Percentiles rank a stretch among this genome's conserved stretches.
phyloP scores from a whole-genome alignment of 2,888 invertebrate genomes.

The Phengaris arion region DNA sequence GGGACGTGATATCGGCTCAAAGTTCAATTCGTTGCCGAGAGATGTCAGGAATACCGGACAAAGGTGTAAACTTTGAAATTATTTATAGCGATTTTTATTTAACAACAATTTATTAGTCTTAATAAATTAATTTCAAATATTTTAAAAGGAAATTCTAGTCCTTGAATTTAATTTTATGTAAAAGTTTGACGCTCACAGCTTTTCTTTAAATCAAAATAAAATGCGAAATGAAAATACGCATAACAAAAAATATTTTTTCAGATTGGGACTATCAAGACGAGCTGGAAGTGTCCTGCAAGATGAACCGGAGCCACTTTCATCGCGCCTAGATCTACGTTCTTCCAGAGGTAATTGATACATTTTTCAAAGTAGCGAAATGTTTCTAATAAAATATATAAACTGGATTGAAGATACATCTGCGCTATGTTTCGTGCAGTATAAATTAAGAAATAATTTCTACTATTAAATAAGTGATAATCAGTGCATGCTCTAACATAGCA shows the following conservation, averaged over 20 bases:
- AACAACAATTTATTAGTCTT: neutral
- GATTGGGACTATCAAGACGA: slow-evolving; percentile 66
- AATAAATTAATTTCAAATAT: no score
- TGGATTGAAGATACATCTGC: no score
- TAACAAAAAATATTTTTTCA: slow-evolving; percentile 1
- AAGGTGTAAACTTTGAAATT: slow-evolving; percentile 61
- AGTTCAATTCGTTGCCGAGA: slow-evolving; percentile 86
- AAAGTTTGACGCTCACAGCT: no score
- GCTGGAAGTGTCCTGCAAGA: slow-evolving; percentile 72
- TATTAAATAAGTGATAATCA: no score
- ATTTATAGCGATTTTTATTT: neutral
- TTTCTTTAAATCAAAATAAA: no score
- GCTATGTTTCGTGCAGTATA: no score
- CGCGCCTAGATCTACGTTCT: slow-evolving; percentile 73
- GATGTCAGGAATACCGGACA: slow-evolving; percentile 81
- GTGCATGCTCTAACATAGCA: no score
- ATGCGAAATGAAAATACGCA: neutral
- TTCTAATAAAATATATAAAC: no score
- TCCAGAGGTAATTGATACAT: slow-evolving; percentile 60
- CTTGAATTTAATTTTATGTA: no score
- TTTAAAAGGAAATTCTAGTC: no score
- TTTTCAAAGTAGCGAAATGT: no score
- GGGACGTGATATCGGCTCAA: slow-evolving; percentile 81
- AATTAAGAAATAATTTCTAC: no score
- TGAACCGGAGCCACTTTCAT: slow-evolving; percentile 72